Evolutionary conservation across 2,797 vertebrate species (phyloP).

Genomic region (Pelodytes ibericus): DNA sequence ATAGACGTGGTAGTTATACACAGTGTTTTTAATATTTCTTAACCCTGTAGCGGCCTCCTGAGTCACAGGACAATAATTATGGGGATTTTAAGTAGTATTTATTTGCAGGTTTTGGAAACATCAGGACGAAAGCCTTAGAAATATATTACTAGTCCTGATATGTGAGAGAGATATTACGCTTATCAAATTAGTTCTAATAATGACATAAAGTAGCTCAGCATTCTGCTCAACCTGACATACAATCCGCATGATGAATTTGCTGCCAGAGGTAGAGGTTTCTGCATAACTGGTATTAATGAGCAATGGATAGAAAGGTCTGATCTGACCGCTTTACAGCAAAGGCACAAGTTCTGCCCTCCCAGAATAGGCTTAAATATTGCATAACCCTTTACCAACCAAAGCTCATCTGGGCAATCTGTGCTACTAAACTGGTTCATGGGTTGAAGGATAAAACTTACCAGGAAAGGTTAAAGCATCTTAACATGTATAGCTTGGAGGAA

Average conservation of each 20-base stretch:
- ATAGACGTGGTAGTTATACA: too few species aligned
- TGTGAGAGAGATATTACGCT: constrained; percentile 30
- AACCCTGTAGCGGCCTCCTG: too few species aligned
- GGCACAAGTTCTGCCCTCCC: too few species aligned
- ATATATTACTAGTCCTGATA: constrained; percentile 9
- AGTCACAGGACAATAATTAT: too few species aligned
- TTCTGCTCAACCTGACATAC: constrained; percentile 39
- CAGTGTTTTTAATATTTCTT: too few species aligned
- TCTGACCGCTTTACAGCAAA: constrained; percentile 12
- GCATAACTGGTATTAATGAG: constrained; percentile 45
- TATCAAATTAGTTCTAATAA: constrained; percentile 40
- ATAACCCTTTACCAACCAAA: too few species aligned
- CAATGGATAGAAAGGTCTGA: constrained; percentile 12
- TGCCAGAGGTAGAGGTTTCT: constrained; percentile 43
- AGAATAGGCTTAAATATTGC: too few species aligned
- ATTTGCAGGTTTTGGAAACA: background rate
- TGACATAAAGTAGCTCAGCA: constrained; percentile 30
- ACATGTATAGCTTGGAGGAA: too few species aligned
- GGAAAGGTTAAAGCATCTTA: too few species aligned
- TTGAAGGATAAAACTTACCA: too few species aligned
- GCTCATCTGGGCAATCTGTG: too few species aligned
- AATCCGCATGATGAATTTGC: constrained; percentile 43
- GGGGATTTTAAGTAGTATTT: background rate
- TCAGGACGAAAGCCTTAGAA: background rate
- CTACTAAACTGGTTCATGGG: too few species aligned